Evolutionary conservation across 2,113 vertebrate species (phyloP), one percentile per base, ranked within the genome.

Genomic region (Spea multiplicata): DNA sequence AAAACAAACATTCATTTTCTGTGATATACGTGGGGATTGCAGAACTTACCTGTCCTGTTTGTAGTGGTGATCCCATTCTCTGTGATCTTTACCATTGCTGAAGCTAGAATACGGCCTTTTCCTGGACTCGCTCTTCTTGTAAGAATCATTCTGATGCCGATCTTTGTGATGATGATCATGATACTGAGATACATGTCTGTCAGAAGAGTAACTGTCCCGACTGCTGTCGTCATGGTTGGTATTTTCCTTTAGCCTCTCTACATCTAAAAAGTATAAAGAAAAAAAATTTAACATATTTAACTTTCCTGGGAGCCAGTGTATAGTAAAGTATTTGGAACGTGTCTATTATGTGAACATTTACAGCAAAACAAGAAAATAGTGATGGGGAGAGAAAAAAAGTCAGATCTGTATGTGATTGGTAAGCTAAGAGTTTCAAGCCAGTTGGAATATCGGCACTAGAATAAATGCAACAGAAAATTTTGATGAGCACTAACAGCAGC

Each of bases 11-110:
- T 50, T 6, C 3, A n/a, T 71, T 52, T n/a, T 12, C 2, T 50
- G 8, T 30, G 16, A 44, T 3, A 30, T 30, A 30, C 30, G 30
- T 30, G 30, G 30, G 30, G 30, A 30, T 30, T 30, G 30, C 30
- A 30, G 30, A 74, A 72, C 10, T 64, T 47, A 92, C 90, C 94
- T 92, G 88, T 98, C 96, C 52, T 94, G 93, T 88, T 96, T 92
- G 83, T 96, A 96, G 88, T 95, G 94, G 89, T 95, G 94, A 88
- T 98, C 95, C 92, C 95, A 91, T 59, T 97, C 96, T 64, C 96
- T 84, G 86, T 99, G 96, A 74, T 98, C 97, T 91, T 99, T 99
- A 71, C 97, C 97, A 1, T 99, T 99, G 88, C 97, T 97, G 75
- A 96, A 99, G 44, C 94, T 92, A 49, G 95, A 92, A 87, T 97